A percentile compares a stretch with the other conserved stretches of the same genome.
These are phyloP conservation scores for Betta splendens DNA, from an alignment of 2,797 vertebrate species.

Conservation along the genomic window DNA sequence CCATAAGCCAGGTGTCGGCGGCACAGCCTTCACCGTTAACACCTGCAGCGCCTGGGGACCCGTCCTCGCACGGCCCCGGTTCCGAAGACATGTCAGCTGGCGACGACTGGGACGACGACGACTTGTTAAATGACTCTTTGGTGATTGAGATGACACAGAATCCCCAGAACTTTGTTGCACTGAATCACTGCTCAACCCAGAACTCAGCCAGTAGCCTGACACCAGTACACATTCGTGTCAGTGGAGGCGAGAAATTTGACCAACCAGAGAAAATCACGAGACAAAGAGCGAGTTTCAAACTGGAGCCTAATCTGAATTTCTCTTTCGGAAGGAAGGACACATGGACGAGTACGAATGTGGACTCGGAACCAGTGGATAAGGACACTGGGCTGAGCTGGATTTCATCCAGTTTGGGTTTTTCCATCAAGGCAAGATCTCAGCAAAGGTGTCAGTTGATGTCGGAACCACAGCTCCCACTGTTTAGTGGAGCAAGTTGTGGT, in stretches of 20 bases:
- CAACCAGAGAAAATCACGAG: slow-evolving; percentile 41
- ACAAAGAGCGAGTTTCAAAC: slow-evolving; percentile 43
- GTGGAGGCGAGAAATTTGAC: background rate
- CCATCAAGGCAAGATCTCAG: background rate
- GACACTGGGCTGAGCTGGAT: background rate
- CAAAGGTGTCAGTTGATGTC: slow-evolving; percentile 32
- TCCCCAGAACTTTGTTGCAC: slow-evolving; percentile 66
- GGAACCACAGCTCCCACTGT: background rate
- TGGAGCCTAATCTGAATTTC: slow-evolving; percentile 55
- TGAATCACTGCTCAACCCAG: slow-evolving; percentile 69
- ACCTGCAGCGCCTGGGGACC: slow-evolving; percentile 6
- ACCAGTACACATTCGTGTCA: background rate
- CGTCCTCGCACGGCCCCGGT: accelerated
- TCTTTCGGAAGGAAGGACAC: slow-evolving; percentile 8
- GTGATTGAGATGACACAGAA: slow-evolving; percentile 86
- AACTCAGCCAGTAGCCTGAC: slow-evolving; percentile 2
- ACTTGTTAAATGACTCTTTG: slow-evolving; percentile 86
- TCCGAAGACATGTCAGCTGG: background rate
- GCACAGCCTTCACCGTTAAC: slow-evolving; percentile 17
- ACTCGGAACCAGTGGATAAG: background rate
- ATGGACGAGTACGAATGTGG: slow-evolving; percentile 27
- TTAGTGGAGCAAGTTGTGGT: slow-evolving; percentile 18
- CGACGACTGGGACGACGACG: slow-evolving; percentile 86
- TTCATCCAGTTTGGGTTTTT: background rate
- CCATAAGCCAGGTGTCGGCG: slow-evolving; percentile 77